Base-by-base conservation (phyloP, 2,797 vertebrate genomes). In the Ficedula albicollis region DNA sequence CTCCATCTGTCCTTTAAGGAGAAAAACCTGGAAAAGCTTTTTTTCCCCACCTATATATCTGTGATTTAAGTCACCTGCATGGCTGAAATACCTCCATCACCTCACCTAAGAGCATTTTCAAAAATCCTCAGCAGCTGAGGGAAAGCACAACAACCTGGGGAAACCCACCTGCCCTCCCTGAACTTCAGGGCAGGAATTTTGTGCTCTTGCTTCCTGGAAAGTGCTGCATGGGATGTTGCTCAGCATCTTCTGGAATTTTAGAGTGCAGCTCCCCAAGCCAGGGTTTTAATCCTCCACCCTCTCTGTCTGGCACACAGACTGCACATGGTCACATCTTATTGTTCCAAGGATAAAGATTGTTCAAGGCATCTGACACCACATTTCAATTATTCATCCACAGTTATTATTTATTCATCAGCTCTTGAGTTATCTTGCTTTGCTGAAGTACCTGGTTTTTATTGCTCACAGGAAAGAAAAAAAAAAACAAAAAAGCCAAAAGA, bases 371-470 rank as follows among this genome's bases (percentile, higher is more conserved):
- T 94, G 95, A 93, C 34, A 52, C 83, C 87, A 46, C 46, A 27
- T 78, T 96, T 98, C 69, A 98, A 98, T 98, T 98, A 98, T 98
- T 98, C 87, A 98, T 97, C 81, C 44, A 3, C 1, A 8, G 54
- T 39, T 84, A 97, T 98, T 97, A 98, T 96, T 98, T 97, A 98
- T 98, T 98, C 97, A 98, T 96, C 95, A 96, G 88, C 80, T 97
- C 76, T 86, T 92, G 87, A 95, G 82, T 95, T 97, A 91, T 97
- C 96, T 96, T 95, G 94, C 93, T 96, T 94, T 94, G 67, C 68
- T 94, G 25, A 92, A 95, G 91, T 96, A 97, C 96, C 96, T 97
- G 96, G 74, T 55, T 72, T 95, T 75, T 93, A 76, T 76, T 89
- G 84, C 91, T 95, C 86, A 30, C 36, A 78, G 81, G 8, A 1